These are phyloP conservation scores for Patiria miniata DNA, from an alignment of 35 echinoderm and acorn worm species.

Conservation along the genomic window DNA sequence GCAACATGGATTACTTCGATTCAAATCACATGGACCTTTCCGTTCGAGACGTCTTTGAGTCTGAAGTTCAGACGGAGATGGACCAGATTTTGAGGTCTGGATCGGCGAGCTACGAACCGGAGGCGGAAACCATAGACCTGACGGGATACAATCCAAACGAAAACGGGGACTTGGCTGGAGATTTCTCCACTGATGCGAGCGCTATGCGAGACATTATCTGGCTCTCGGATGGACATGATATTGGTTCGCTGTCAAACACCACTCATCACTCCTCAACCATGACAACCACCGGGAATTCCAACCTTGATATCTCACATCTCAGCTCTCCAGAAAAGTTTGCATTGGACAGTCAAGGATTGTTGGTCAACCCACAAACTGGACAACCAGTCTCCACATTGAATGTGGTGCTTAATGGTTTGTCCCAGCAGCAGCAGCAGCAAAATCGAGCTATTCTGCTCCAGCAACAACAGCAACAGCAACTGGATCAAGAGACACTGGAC, in stretches of 20 bases:
- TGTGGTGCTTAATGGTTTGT: constrained; percentile 38
- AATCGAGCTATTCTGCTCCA: constrained; percentile 40
- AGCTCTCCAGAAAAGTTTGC: constrained; percentile 68
- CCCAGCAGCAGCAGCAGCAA: constrained; percentile 23
- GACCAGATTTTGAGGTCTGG: constrained; percentile 83
- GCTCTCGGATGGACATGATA: constrained; percentile 35
- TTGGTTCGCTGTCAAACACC: constrained; percentile 40
- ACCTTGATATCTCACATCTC: constrained; percentile 61
- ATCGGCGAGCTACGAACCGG: constrained; percentile 50
- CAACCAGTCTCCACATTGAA: constrained; percentile 62
- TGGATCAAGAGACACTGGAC: constrained; percentile 27
- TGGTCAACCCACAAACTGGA: constrained; percentile 93
- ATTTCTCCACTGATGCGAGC: constrained; percentile 22
- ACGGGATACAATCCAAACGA: constrained; percentile 26
- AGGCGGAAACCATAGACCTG: constrained; percentile 13
- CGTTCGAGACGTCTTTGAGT: constrained; percentile 87
- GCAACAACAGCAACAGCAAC: constrained; percentile 29
- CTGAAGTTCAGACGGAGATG: constrained; percentile 92
- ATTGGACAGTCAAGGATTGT: constrained; percentile 63
- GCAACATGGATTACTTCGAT: constrained; percentile 82
- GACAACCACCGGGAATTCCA: constrained; percentile 41
- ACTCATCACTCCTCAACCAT: constrained; percentile 15
- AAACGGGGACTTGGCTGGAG: constrained; percentile 1
- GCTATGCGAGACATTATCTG: constrained; percentile 12
- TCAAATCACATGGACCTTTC: constrained; percentile 72